These are phyloP conservation scores for Crocuta crocuta DNA, from an alignment of 2,113 vertebrate species.

Conservation along the genomic window DNA sequence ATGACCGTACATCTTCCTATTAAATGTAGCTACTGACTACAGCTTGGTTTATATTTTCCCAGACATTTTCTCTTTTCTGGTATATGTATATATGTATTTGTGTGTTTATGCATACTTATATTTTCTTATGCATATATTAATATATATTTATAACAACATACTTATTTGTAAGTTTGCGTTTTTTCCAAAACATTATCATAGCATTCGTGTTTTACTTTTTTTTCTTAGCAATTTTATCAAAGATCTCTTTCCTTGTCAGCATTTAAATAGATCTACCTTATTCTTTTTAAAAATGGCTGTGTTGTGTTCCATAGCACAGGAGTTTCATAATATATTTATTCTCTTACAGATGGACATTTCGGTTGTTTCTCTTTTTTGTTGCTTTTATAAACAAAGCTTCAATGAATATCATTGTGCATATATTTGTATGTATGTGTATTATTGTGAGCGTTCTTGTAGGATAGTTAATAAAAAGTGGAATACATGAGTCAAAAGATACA, in stretches of 20 bases:
- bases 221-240: not conserved
- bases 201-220: not conserved
- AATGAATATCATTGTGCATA: not conserved
- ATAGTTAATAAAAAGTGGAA: not conserved
- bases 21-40: not conserved
- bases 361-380: not conserved
- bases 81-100: not conserved
- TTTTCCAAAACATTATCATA: not conserved
- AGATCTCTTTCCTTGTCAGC: not conserved
- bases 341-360: not conserved
- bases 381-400: not conserved
- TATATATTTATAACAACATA: not conserved
- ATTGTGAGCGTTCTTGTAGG: not conserved
- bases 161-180: conserved; percentile 7
- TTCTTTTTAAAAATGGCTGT: conserved; percentile 26
- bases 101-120: not conserved
- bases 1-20: conserved; percentile 15
- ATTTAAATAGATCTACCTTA: not conserved
- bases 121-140: conserved; percentile 25
- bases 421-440: not conserved
- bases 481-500: not conserved
- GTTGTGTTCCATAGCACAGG: not conserved
- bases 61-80: conserved; percentile 20
- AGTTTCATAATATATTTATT: conserved; percentile 1
- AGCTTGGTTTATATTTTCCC: not conserved